phyloP scores from a whole-genome alignment of 2,797 vertebrate species.

The Pempheris klunzingeri region DNA sequence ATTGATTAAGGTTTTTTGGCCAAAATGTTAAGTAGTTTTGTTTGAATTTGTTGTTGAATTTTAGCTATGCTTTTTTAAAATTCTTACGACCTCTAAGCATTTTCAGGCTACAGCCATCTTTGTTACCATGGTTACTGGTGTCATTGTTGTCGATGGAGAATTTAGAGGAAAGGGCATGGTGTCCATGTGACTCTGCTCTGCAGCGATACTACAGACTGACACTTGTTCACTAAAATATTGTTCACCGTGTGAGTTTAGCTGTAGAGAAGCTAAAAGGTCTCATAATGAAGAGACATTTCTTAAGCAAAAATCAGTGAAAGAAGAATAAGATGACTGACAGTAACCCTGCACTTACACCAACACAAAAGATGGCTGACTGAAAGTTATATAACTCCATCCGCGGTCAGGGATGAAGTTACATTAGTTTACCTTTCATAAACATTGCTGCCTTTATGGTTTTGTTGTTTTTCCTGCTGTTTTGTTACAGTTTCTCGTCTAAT shows the following conservation, averaged over 20 bases:
- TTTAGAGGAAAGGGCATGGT: too few relatives aligned
- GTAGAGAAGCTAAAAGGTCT: not conserved
- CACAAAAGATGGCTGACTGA: not conserved
- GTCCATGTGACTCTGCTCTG: too few relatives aligned
- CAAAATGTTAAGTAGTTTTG: too few relatives aligned
- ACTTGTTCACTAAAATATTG: not conserved
- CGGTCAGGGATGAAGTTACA: not conserved
- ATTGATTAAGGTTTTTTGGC: too few relatives aligned
- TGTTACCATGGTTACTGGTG: too few relatives aligned
- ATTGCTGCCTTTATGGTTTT: not conserved
- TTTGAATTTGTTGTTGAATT: too few relatives aligned
- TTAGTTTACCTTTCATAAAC: not conserved
- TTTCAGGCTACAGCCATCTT: too few relatives aligned
- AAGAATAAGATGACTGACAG: not conserved
- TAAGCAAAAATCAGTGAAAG: not conserved
- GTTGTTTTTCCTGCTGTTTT: not conserved
- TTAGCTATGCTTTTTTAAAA: too few relatives aligned
- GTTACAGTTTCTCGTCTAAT: not conserved
- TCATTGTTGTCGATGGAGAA: too few relatives aligned
- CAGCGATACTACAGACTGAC: too few relatives aligned
- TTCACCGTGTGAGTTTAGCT: not conserved
- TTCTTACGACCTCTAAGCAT: too few relatives aligned
- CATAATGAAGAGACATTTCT: not conserved
- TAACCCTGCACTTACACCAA: not conserved
- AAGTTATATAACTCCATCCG: too few relatives aligned